Evolutionary conservation across 1,140 invertebrate species (phyloP).

Genomic region (Elymnias hypermnestra): DNA sequence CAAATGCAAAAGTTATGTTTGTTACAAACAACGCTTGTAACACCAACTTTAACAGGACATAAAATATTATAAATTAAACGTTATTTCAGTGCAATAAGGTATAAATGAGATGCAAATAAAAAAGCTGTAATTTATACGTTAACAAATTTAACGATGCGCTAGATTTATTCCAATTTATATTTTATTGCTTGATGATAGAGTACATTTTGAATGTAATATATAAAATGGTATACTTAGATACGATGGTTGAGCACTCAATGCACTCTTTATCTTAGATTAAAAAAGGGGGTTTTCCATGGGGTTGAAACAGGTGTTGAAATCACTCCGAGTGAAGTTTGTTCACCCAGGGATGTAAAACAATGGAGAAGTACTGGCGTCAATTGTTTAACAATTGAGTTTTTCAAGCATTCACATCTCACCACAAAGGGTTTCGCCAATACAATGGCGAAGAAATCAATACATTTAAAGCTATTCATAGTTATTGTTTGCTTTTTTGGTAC

Average conservation of each 20-base stretch:
- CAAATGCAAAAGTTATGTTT: too few relatives aligned
- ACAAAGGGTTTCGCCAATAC: neutral
- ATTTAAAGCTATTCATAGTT: too few relatives aligned
- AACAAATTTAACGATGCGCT: slow-evolving; percentile 5
- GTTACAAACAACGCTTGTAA: too few relatives aligned
- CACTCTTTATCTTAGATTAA: slow-evolving; percentile 71
- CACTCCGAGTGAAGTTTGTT: slow-evolving; percentile 12
- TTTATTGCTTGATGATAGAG: slow-evolving; percentile 17
- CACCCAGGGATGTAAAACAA: slow-evolving; percentile 10
- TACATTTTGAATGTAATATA: slow-evolving; percentile 4
- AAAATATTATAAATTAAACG: slow-evolving; percentile 9
- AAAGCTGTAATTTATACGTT: slow-evolving; percentile 20
- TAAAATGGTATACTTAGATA: slow-evolving; percentile 31
- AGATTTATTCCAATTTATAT: slow-evolving; percentile 11
- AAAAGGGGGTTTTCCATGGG: slow-evolving; percentile 43
- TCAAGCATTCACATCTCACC: neutral
- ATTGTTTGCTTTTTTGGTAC: too few relatives aligned
- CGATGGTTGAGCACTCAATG: slow-evolving; percentile 65
- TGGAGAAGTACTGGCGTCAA: slow-evolving; percentile 10
- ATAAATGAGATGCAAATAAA: neutral
- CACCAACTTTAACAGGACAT: slow-evolving; percentile 10
- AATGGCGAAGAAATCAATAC: neutral
- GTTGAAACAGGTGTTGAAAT: slow-evolving; percentile 36
- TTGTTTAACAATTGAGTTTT: slow-evolving; percentile 12
- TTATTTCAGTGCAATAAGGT: slow-evolving; percentile 2